Evolutionary conservation across 2,888 invertebrate species (phyloP).

Genomic region (Cephalotes varians): DNA sequence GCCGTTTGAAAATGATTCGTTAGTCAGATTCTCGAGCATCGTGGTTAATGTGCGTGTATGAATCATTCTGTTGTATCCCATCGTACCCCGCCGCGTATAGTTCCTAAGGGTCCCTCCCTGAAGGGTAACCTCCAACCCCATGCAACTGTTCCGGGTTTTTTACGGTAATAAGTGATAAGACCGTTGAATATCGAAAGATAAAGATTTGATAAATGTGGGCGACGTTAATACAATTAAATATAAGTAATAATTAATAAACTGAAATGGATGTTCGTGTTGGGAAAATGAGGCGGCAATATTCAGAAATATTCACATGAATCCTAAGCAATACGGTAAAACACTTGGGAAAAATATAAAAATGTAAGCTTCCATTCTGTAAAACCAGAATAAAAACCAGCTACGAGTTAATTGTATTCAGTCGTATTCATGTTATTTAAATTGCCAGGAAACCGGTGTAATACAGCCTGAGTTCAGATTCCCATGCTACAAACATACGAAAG

Average conservation of each 20-base stretch:
- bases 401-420: constrained; percentile 41
- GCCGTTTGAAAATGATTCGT: constrained; percentile 51
- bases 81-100: constrained; percentile 19
- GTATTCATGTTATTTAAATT: constrained; percentile 33
- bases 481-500: background rate
- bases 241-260: constrained; percentile 1
- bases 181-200: background rate
- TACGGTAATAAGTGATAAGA: constrained; percentile 40
- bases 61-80: constrained; percentile 51
- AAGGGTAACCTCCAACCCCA: constrained; percentile 18
- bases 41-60: constrained; percentile 50
- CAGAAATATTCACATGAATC: background rate
- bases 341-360: background rate
- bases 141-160: constrained; percentile 33
- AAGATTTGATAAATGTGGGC: background rate
- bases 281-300: background rate
- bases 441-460: constrained; percentile 39
- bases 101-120: constrained; percentile 13
- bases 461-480: constrained; percentile 22
- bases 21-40: constrained; percentile 33
- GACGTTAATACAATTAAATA: background rate
- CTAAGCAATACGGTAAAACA: background rate
- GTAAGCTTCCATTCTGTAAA: background rate
- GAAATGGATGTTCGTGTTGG: background rate
- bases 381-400: constrained; percentile 31